Evolutionary conservation across 2,888 invertebrate species (phyloP), one percentile per base, ranked within the genome.

Genomic region (Sialis lutaria): DNA sequence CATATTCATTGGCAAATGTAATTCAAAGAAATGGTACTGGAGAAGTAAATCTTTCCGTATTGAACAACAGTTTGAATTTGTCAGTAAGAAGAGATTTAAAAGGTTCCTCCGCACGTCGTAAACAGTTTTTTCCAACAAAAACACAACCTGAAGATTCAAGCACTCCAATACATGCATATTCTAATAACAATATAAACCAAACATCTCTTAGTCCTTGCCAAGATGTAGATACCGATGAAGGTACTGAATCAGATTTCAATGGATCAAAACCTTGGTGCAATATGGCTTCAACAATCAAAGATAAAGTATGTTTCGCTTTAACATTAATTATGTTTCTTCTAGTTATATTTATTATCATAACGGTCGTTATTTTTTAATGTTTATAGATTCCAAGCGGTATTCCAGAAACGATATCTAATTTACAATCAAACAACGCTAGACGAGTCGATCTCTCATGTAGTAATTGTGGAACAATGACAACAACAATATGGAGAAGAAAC

Each of bases 401-500:
- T 22, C 22, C 22, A 22, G 22, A 22, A 22, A 22, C 22, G 22
- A 22, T 22, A 22, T 22, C 22, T 22, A 22, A 22, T 22, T 22
- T 22, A 22, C 22, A 22, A 22, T 22, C 22, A 22, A 22, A 22
- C 22, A 22, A 22, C 22, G 22, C 64, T 5, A 68, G 78, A 53
- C 73, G 89, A 45, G 77, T 85, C 30, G 95, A 95, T 60, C 77
- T 96, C 58, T 75, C 83, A 9, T 97, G 97, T 67, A 88, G 89
- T 55, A 97, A 97, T 73, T 97, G 97, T 67, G 86, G 89, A 53
- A 97, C 97, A n/a, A 82, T 85, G 63, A 92, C 89, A 37, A 97
- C 97, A 49, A 97, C 97, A 0, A 86, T 97, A 53, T 97, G 97
- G 97, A 73, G 97, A 58, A 75, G 97, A 56, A 96, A 96, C 69